Evolutionary conservation across 1,140 invertebrate species (phyloP), one percentile per base, ranked within the genome.

Genomic region (Copidosoma floridanum): DNA sequence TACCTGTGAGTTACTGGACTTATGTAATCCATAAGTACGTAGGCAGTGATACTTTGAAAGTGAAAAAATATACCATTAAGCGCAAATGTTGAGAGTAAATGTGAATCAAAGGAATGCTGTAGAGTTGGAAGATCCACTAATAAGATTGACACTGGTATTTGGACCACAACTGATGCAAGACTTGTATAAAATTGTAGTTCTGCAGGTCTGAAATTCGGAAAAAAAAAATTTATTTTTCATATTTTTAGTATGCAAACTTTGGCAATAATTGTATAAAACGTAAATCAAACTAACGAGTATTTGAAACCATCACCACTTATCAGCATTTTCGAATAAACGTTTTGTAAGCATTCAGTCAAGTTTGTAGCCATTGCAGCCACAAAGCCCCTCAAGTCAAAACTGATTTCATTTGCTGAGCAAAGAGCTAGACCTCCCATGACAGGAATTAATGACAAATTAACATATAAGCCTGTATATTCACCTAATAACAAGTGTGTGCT

Each of bases 1-100:
- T n/a, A 93, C 91, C 91, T 93, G 70, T 94, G 90, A 32, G 91
- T 93, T 12, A 93, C 89, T 37, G 91, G 91, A 78, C 88, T 91
- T 71, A 93, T 91, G 70, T 91, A 92, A 70, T 89, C 88, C 87
- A 94, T 91, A 48, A 93, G 83, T 44, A 90, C 89, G 79, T 93
- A 93, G 10, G 91, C 91, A 54, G 89, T 89, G 68, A 93, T 91
- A 76, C 89, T 92, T 85, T 93, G 92, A 71, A 90, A 90, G 76
- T 94, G 92, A 75, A 93, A 94, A 74, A 91, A 92, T 6, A 92
- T 71, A 53, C 91, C 91, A 78, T 92, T 92, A 1, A 93, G 72
- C 24, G 91, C 71, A 69, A 89, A 87, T 37, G 84, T 84, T 27
- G 83, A 71, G 7, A 90, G 73, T 58, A 89, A 71, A 57, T 82